A percentile compares a stretch with the other conserved stretches of the same genome.
These are phyloP conservation scores for Spea bombifrons DNA, from an alignment of 2,113 vertebrate species.

Conservation along the genomic window DNA sequence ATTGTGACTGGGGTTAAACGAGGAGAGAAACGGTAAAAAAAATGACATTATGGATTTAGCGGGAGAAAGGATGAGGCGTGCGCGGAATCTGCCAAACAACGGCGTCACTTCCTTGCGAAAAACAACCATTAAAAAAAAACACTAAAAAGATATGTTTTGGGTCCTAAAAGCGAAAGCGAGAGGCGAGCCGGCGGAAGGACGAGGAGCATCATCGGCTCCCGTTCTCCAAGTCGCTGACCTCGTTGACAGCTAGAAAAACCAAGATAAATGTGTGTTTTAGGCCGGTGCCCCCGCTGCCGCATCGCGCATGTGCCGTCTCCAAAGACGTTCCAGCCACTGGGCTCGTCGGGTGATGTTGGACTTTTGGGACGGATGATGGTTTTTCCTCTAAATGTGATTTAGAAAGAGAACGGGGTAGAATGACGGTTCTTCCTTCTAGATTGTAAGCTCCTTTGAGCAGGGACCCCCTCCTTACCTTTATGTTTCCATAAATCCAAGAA, in stretches of 20 bases:
- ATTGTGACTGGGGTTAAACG: slow-evolving; percentile 35
- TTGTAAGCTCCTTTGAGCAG: no score
- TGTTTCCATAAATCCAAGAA: no score
- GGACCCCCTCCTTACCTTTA: no score
- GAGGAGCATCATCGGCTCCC: neutral
- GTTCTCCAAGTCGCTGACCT: neutral
- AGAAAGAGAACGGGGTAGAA: no score
- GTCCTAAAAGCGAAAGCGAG: no score
- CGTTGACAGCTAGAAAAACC: slow-evolving; percentile 8
- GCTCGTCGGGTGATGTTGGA: no score
- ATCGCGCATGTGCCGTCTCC: no score
- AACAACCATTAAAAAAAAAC: neutral
- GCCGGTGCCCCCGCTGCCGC: neutral
- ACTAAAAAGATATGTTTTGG: neutral
- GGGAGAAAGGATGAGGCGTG: neutral
- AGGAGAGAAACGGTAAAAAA: slow-evolving; percentile 12
- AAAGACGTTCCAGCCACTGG: no score
- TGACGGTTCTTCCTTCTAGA: no score
- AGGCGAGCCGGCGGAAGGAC: neutral
- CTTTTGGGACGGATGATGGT: no score
- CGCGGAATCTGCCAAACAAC: neutral
- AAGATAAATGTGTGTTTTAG: neutral
- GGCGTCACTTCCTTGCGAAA: neutral
- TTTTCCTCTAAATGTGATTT: no score
- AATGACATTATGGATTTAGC: neutral